These are phyloP conservation scores for Drosophila nr. perissopoda DNA, from an alignment of 2,888 invertebrate genomes.

Conservation along the genomic window DNA sequence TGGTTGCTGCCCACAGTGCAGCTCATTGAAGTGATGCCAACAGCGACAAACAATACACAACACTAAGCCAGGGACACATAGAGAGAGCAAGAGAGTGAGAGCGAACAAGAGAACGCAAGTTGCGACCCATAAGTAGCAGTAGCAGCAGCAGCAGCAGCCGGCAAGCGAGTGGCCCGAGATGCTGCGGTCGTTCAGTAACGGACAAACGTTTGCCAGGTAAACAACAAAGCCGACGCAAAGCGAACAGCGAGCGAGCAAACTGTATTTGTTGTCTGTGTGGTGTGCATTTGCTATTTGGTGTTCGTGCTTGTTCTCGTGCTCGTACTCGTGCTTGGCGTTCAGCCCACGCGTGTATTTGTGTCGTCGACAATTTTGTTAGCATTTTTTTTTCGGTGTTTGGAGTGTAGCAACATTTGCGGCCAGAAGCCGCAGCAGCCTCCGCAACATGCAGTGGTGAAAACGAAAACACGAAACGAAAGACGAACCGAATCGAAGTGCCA, in stretches of 20 bases:
- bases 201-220: constrained; percentile 72
- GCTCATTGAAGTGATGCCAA: constrained; percentile 18
- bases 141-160: constrained; percentile 38
- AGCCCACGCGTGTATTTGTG: constrained; percentile 50
- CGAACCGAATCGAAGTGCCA: constrained; percentile 24
- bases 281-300: constrained; percentile 20
- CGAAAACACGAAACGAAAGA: constrained; percentile 28
- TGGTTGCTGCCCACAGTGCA: constrained; percentile 30
- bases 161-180: constrained; percentile 50
- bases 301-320: constrained; percentile 32
- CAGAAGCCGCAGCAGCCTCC: constrained; percentile 49
- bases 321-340: constrained; percentile 32
- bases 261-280: constrained; percentile 22
- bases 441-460: constrained; percentile 62
- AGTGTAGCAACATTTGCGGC: constrained; percentile 56
- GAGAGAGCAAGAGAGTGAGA: constrained; percentile 8
- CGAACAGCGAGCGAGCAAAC: constrained; percentile 31
- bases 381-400: constrained; percentile 34
- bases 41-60: constrained; percentile 13
- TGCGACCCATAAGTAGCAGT: constrained; percentile 45
- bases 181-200: constrained; percentile 60
- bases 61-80: constrained; percentile 19
- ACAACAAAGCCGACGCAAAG: constrained; percentile 60
- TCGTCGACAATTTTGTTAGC: constrained; percentile 42
- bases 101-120: constrained; percentile 31